phyloP scores from a whole-genome alignment of 2,797 vertebrate genomes.

The Lemur catta region DNA sequence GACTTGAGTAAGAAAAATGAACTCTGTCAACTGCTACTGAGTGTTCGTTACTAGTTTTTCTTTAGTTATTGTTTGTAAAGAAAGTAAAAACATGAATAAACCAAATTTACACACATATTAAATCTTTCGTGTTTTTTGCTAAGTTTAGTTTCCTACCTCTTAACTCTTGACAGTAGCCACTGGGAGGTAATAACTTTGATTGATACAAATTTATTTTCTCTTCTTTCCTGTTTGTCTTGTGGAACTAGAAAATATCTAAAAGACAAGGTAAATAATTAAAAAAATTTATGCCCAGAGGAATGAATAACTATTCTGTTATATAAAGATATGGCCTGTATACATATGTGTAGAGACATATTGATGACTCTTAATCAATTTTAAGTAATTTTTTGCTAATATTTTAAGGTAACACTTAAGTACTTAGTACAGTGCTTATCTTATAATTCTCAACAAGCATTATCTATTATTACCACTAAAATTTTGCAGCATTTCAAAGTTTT shows the following conservation, averaged over 20 bases:
- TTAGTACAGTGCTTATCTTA: background rate
- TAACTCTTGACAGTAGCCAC: background rate
- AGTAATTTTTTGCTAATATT: conserved; percentile 5
- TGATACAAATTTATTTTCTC: background rate
- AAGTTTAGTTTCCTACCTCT: background rate
- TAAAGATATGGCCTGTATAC: background rate
- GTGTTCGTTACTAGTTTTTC: background rate
- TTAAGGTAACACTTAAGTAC: conserved; percentile 16
- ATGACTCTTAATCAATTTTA: background rate
- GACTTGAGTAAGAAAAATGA: background rate
- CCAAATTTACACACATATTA: background rate
- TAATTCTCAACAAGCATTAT: background rate
- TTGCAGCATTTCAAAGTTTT: conserved; percentile 8
- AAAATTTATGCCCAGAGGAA: background rate
- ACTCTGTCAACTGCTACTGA: background rate
- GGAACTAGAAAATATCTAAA: conserved; percentile 16
- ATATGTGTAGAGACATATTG: background rate
- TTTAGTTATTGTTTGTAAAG: background rate
- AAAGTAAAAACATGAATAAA: background rate
- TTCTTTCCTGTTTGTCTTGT: conserved; percentile 26
- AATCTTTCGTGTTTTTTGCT: background rate
- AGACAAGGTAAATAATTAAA: conserved; percentile 5
- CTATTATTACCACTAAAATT: background rate
- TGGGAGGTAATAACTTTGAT: conserved; percentile 10
- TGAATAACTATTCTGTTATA: background rate